These are phyloP conservation scores for Bombyx mori DNA, from an alignment of 1,140 invertebrate species.

Conservation along the genomic window ASM3026992v2 NC_085111.1:7529501-7530000, in stretches of 20 bases:
- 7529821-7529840: conserved; percentile 61
- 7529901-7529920: conserved; percentile 54
- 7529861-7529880: conserved; percentile 60
- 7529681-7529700: too few species aligned
- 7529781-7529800: too few species aligned
- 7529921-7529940: conserved; percentile 19
- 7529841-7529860: conserved; percentile 69
- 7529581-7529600: conserved; percentile 1
- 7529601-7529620: too few species aligned
- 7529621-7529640: too few species aligned
- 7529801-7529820: conserved; percentile 44
- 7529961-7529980: too few species aligned
- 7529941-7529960: background rate
- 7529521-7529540: conserved; percentile 37
- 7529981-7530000: too few species aligned
- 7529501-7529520: conserved; percentile 50
- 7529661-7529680: too few species aligned
- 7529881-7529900: conserved; percentile 66
- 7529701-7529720: too few species aligned
- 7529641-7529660: too few species aligned
- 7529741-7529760: too few species aligned
- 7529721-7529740: too few species aligned
- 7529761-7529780: too few species aligned
- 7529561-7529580: conserved; percentile 11
- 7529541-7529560: conserved; percentile 17